Evolutionary conservation across 2,888 invertebrate species (phyloP), one percentile per base, ranked within the genome.

Genomic region (Celastrina argiolus): DNA sequence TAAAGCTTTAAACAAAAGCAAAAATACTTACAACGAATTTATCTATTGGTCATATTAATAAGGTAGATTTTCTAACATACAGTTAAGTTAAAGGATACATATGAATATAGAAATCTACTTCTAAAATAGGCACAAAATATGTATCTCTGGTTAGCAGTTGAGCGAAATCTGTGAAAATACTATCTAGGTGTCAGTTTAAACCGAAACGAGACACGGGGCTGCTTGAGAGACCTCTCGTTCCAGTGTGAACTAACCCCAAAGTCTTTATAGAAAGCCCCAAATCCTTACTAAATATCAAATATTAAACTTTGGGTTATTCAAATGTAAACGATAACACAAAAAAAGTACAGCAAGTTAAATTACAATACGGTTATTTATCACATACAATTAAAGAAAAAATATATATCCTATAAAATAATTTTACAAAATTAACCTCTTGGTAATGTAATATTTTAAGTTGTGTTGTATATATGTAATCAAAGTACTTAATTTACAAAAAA

Each of bases 21-120:
- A 26, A 22, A 51, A 45, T 45, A 45, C 45, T 45, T 45, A 45
- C 45, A 45, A 45, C 16, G 3, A 45, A 45, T 10, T 10, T 45
- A 45, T 26, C 51, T 51, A 51, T 51, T 51, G 51, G 51, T 51
- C 22, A 51, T 51, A 51, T 51, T 51, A 22, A 51, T 51, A 51
- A 14, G 22, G 45, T 45, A 45, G 18, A 45, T 26, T 51, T 26
- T 12, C 51, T 51, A 16, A 51, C 51, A 22, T 51, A 12, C 5
- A 51, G 22, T 51, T 26, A 51, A 5, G 22, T 8, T 22, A 22
- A 51, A 45, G 36, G 2, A 18, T 10, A 45, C 18, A 4, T 51
- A 22, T 8, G 16, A 18, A 8, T 18, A 45, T 51, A 26, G 22
- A 51, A 51, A 26, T 14, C 14, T 12, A 14, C 22, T 22, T 22